A percentile compares a stretch with the other conserved stretches of the same genome.
phyloP scores from a whole-genome alignment of 2,113 vertebrate species.

The Brachyhypopomus occidentalis region DNA sequence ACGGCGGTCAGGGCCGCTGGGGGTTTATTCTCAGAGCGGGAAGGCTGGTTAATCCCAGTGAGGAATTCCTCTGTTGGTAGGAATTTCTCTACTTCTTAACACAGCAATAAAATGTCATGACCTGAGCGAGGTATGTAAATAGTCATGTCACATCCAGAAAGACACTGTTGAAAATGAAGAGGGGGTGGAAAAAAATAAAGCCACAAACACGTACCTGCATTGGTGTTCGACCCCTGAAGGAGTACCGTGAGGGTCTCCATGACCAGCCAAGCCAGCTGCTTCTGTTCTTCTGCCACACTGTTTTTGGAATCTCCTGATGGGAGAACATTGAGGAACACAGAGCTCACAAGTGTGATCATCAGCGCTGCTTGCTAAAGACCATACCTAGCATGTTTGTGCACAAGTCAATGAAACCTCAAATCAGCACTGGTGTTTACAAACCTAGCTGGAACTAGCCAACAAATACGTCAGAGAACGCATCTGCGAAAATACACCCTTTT shows the following conservation, averaged over 20 bases:
- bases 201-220: conserved; percentile 77
- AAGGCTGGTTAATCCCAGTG: not conserved
- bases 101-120: not conserved
- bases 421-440: too few relatives aligned
- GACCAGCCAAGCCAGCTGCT: conserved; percentile 91
- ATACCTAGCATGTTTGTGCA: too few relatives aligned
- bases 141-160: not conserved
- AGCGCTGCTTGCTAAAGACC: too few relatives aligned
- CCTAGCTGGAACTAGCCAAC: too few relatives aligned
- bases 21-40: not conserved
- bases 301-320: conserved; percentile 84
- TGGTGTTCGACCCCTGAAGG: conserved; percentile 94
- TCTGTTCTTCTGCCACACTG: conserved; percentile 91
- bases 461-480: too few relatives aligned
- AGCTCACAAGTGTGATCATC: not conserved
- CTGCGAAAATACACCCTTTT: too few relatives aligned
- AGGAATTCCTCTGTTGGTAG: not conserved
- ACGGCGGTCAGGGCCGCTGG: not conserved
- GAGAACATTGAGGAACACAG: not conserved
- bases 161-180: not conserved
- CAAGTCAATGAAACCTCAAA: too few relatives aligned
- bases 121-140: not conserved
- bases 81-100: not conserved
- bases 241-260: conserved; percentile 96
- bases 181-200: too few relatives aligned